Evolutionary conservation across 2,888 invertebrate species (phyloP).

Genomic region (Tanypteryx hageni): DNA sequence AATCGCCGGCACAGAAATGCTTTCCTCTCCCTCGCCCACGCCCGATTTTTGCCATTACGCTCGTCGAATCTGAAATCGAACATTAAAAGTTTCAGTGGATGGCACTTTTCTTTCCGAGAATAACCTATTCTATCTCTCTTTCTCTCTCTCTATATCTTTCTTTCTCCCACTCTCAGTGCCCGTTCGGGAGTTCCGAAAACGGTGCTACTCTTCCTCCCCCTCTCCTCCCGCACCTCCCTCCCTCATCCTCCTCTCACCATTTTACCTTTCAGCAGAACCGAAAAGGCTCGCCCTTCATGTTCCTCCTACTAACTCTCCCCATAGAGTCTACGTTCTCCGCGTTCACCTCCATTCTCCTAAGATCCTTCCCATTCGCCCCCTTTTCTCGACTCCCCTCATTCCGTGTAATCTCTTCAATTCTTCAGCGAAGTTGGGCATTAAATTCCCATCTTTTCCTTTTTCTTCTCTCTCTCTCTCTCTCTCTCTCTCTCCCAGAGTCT

Average conservation of each 20-base stretch:
- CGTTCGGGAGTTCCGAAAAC: not conserved
- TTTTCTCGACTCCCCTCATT: not conserved
- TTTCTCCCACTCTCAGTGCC: not conserved
- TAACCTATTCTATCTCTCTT: not conserved
- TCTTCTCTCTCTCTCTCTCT: not conserved
- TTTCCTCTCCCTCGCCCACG: not conserved
- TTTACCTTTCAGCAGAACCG: not conserved
- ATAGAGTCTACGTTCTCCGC: too few relatives aligned
- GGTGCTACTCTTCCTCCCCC: not conserved
- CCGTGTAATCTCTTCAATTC: constrained; percentile 2
- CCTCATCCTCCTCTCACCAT: not conserved
- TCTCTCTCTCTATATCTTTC: not conserved
- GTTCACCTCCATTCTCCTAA: not conserved
- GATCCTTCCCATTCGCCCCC: not conserved
- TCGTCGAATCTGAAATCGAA: constrained; percentile 27
- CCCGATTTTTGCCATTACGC: constrained; percentile 12
- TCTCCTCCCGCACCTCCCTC: too few relatives aligned
- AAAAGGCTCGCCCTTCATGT: not conserved
- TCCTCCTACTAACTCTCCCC: not conserved
- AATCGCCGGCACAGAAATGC: not conserved
- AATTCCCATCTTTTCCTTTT: not conserved
- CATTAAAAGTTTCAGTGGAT: constrained; percentile 18
- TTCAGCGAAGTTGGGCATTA: constrained; percentile 9
- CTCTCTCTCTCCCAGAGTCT: not conserved
- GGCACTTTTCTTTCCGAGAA: constrained; percentile 1